Evolutionary conservation across 1,140 invertebrate genomes (phyloP), one percentile per base, ranked within the genome.

Genomic region (Holcopasites calliopsidis): DNA sequence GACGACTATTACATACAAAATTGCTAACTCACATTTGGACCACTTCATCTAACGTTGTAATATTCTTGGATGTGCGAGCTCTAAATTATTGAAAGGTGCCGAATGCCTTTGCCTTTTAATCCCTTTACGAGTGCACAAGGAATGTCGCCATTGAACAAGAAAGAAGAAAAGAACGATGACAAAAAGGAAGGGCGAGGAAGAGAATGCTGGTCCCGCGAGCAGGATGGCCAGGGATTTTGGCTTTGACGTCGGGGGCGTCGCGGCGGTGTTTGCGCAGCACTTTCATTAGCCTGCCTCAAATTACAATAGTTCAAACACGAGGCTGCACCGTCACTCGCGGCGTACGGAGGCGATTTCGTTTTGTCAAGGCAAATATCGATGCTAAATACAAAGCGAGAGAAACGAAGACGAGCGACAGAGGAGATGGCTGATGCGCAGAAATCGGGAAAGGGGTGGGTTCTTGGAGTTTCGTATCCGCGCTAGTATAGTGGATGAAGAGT

Each of bases 241-340:
- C 88, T 90, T 89, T 90, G 89, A 89, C 88, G 87, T 88, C 85
- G 81, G 83, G n/a, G 87, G 88, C 86, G 88, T 90, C 89, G 88
- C 86, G 88, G 88, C 88, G 82, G 83, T 91, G 87, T 90, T 91
- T 90, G 88, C 88, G 86, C 84, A 88, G 89, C 87, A 90, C 89
- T 90, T 91, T 91, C 89, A 91, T 91, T 90, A 91, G 90, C 88
- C 86, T 88, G 87, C 86, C 88, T 90, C 88, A 90, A 90, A 91
- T 91, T 90, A 90, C 89, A 90, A 89, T 88, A 89, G 87, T 90
- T 90, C 90, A 91, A 91, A 90, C 85, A 88, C 84, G 74, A 57
- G 80, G 83, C 83, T 81, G 82, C 62, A 80, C 55, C 74, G 77
- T 76, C 80, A 84, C 65, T 78, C 3, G 70, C 70, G 76, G 13